Base-by-base conservation (phyloP, 2,888 invertebrate genomes). In the Enchytraeus crypticus region DNA sequence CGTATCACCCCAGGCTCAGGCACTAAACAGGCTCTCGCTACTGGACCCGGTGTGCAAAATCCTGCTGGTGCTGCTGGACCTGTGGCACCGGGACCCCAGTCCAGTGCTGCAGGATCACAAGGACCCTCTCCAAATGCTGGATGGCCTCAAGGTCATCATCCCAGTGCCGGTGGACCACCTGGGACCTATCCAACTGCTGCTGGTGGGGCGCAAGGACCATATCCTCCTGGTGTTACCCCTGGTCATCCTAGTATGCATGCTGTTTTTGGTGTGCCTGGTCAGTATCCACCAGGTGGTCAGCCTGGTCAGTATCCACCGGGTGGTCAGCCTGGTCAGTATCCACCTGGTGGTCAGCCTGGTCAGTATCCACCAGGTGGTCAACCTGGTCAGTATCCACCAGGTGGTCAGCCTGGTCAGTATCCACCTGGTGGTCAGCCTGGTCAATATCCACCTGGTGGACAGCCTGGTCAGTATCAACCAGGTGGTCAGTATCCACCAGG, bases 1-100 rank as follows among this genome's bases (percentile, higher is more conserved):
- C 69, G 70, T 11, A 68, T 75, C 27, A 59, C 66, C 18, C 75
- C 76, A 3, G 63, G 63, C 5, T 30, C 57, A 14, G 57, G 59
- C 1, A 21, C 38, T 34, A 38, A 18, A 38, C 38, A 38, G 18
- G 38, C 18, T 38, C 18, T 38, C 18, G n/a, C n/a, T n/a, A n/a
- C n/a, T n/a, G n/a, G n/a, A n/a, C 38, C 38, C 8, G 38, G 38
- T 38, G n/a, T n/a, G n/a, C n/a, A n/a, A n/a, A n/a, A n/a, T n/a
- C n/a, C n/a, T n/a, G 8, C 38, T 38, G 38, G 38, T 38, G 38
- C 11, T 38, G 11, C 18, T 14, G 38, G 38, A 38, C 38, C 38
- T 38, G 11, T 14, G 38, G 11, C 38, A 14, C 11, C 11, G 8
- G 38, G 38, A 38, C 38, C 38, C 18, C 38, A 38, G 38, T 18